Base-by-base conservation (phyloP, 2,888 invertebrate species). In the Horisme vitalbata region DNA sequence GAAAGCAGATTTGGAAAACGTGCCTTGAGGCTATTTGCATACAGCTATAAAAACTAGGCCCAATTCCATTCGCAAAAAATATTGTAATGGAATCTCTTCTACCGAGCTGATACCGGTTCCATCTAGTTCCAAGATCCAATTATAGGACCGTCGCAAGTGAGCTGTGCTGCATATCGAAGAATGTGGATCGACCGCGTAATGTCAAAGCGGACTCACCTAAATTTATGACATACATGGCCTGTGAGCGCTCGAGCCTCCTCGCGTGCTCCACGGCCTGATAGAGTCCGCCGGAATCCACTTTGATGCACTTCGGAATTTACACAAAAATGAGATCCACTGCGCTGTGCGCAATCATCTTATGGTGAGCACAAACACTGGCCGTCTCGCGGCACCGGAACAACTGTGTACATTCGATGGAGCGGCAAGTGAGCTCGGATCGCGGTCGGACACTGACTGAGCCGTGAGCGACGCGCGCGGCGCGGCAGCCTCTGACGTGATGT, bases 191-290 rank as follows among this genome's bases (percentile, higher is more conserved):
- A 61, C 63, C 61, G 58, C 53, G 67, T 68, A 72, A 66, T 68
- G 68, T 67, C 67, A 60, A 73, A 72, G 77, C 79, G 79, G 79
- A 85, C 90, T 88, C 82, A 90, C 90, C 90, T 85, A 90, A 83
- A 86, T 90, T 90, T 63, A 90, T 87, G 86, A 89, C 90, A 86
- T 89, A 90, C 90, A 90, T 90, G 78, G 87, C 88, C 85, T 82
- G 88, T 78, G 88, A 87, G 85, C 88, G 87, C 81, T 86, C 84
- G 79, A 87, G 84, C 79, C 85, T 81, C 67, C 81, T 78, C 69
- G 87, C 80, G 77, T 82, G 88, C 87, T 86, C 88, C 83, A 87
- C 86, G 79, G 87, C 83, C 82, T 76, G 84, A 73, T 87, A 89
- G 41, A 87, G 74, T 75, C 83, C 80, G 71, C 86, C 86, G 85